Percentiles rank a stretch among this genome's conserved stretches.
Conservation (phyloP, 2,797 vertebrate species). For the Caiman crocodilus region DNA sequence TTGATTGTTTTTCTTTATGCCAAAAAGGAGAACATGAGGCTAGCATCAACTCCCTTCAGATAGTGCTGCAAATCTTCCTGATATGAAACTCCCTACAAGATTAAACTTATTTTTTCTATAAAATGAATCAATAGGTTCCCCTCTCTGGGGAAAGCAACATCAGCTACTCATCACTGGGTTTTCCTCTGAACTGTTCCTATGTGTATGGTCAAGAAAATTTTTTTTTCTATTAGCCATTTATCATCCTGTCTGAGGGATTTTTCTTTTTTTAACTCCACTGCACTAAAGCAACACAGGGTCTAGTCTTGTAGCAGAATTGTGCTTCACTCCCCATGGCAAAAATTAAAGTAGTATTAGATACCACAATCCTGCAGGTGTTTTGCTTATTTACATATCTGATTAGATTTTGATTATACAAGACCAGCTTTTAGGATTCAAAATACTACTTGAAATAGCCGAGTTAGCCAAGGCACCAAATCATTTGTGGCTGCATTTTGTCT, state of each 20-base stretch:
- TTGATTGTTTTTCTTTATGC: slow-evolving; percentile 31
- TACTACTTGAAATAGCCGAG: not conserved
- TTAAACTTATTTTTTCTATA: not conserved
- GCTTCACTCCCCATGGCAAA: slow-evolving; percentile 15
- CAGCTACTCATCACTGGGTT: not conserved
- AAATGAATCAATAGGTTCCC: not conserved
- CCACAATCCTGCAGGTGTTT: not conserved
- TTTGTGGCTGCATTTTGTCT: not conserved
- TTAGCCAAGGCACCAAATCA: not conserved
- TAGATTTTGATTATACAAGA: not conserved
- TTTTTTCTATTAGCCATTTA: not conserved
- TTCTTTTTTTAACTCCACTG: not conserved
- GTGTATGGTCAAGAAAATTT: not conserved
- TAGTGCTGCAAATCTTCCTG: slow-evolving; percentile 2
- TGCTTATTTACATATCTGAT: not conserved
- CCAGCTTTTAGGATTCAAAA: not conserved
- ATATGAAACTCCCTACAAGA: not conserved
- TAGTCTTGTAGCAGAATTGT: slow-evolving; percentile 35
- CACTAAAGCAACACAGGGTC: not conserved
- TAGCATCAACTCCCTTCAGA: slow-evolving; percentile 29
- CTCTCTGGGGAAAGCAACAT: not conserved
- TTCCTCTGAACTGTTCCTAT: not conserved
- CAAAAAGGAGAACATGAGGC: slow-evolving; percentile 30
- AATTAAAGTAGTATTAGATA: slow-evolving; percentile 37
- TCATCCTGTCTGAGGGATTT: not conserved